Conservation (phyloP, 1,140 invertebrate species). For the Aphidius gifuensis region DNA sequence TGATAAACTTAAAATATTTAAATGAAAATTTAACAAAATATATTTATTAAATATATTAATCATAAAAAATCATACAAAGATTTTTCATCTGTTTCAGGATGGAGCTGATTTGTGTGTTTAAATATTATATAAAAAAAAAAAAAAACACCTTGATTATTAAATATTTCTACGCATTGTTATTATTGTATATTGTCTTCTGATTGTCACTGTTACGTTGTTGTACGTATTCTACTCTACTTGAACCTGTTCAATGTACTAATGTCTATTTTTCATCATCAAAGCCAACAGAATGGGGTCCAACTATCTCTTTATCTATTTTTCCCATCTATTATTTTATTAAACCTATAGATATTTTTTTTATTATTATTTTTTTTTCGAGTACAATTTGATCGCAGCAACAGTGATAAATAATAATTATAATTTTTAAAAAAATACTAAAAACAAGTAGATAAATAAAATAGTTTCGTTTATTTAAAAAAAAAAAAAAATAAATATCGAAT, state of each 20-base stretch:
- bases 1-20: too few species aligned
- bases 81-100: slow-evolving; percentile 54
- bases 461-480: background rate
- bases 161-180: too few species aligned
- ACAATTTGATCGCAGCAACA: too few species aligned
- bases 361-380: too few species aligned
- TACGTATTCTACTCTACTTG: slow-evolving; percentile 20
- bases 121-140: slow-evolving; percentile 10
- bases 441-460: too few species aligned
- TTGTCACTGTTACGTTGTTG: slow-evolving; percentile 31
- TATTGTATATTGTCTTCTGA: slow-evolving; percentile 24
- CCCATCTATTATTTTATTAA: too few species aligned
- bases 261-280: slow-evolving; percentile 16
- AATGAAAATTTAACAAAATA: background rate
- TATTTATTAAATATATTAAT: slow-evolving; percentile 1
- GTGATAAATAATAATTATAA: too few species aligned
- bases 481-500: slow-evolving; percentile 16
- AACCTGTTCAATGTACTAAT: slow-evolving; percentile 22
- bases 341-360: too few species aligned
- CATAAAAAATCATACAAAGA: slow-evolving; percentile 10
- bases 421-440: too few species aligned
- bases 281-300: slow-evolving; percentile 10
- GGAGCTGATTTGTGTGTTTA: slow-evolving; percentile 41
- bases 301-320: background rate
- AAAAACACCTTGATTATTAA: too few species aligned